Conservation (phyloP, 2,113 vertebrate species). For the Dasyornis broadbenti region DNA sequence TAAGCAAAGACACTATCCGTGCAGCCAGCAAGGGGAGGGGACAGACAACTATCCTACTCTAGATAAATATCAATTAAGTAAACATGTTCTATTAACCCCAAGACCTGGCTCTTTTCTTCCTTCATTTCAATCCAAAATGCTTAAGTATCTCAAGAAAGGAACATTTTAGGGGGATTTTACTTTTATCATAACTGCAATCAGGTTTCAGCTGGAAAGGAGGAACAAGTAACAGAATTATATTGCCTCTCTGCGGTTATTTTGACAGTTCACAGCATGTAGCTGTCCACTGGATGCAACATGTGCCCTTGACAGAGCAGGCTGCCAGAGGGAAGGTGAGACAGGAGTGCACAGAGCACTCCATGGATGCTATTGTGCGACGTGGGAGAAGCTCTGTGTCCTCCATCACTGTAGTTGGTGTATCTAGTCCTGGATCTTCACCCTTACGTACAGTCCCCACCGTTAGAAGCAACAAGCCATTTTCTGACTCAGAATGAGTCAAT, state of each 20-base stretch:
- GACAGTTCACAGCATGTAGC: neutral
- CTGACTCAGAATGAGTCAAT: neutral
- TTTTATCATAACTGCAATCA: neutral
- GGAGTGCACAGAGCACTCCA: neutral
- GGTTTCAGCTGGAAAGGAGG: neutral
- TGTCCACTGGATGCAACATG: neutral
- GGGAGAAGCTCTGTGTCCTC: neutral
- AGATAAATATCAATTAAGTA: slow-evolving; percentile 8
- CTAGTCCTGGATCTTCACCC: neutral
- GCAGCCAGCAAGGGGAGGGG: neutral
- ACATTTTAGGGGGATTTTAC: neutral
- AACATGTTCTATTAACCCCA: neutral
- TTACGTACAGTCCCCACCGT: neutral
- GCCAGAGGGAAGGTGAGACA: neutral
- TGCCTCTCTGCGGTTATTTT: neutral
- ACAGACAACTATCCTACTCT: neutral
- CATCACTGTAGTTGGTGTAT: rapidly evolving
- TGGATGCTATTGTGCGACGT: neutral
- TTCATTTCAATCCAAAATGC: neutral
- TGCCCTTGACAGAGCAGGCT: neutral
- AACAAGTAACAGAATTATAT: neutral
- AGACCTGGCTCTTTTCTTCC: neutral
- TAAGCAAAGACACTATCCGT: neutral
- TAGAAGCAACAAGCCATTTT: neutral
- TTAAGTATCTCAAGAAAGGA: neutral